Base-by-base conservation (phyloP, 1,140 invertebrate species). In the Adoxophyes honmai region DNA sequence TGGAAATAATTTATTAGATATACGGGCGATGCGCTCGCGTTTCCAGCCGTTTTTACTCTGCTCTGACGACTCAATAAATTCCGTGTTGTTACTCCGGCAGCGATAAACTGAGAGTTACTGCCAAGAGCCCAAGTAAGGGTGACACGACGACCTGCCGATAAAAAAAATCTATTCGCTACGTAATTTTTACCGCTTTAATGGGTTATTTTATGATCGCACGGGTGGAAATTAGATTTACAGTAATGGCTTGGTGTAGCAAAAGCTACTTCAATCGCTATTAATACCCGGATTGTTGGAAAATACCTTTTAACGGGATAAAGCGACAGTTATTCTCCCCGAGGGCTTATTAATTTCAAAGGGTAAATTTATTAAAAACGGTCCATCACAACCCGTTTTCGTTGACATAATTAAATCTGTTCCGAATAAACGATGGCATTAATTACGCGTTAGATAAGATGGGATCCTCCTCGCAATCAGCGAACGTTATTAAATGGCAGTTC, bases 81-180 rank as follows among this genome's bases (percentile, higher is more conserved):
- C 34, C 16, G 11, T 52, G 53, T 57, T 64, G 57, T 66, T 75
- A 67, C 70, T 73, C 66, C 62, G 56, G 28, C 34, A 57, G 61
- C 59, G 55, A 66, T 74, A 70, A 77, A 77, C 66, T 35, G 44
- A 54, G 54, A 61, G 55, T 70, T 67, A 62, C 59, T 56, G 52
- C 42, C 35, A 38, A 56, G 4, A 48, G n/a, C 42, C 21, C 42
- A 48, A 48, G 18, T 44, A 18, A 44, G 65, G 62, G 52, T 60
- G 59, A 56, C 21, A 28, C 7, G 34, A 62, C 60, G 53, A 52
- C 53, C 57, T 37, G 42, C 8, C 68, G 59, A 70, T 73, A 78
- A 78, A 73, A 77, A n/a, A 65, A 67, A 33, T 48, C 59, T 57
- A 71, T 66, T 68, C 44, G 37, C 34, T 14, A 59, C 60, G 54